phyloP scores from a whole-genome alignment of 2,888 invertebrate genomes.

The Leucophenga montana region DNA sequence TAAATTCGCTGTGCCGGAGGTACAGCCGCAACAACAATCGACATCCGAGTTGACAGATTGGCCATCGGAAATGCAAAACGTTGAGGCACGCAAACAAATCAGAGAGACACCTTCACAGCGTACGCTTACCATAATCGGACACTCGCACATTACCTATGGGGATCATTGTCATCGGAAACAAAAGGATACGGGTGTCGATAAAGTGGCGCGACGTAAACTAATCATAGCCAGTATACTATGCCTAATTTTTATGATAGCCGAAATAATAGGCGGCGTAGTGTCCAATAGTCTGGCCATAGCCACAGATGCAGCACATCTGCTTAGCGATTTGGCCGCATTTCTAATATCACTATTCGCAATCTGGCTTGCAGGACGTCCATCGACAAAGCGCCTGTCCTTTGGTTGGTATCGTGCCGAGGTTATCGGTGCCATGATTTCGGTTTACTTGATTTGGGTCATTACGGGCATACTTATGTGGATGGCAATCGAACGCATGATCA shows the following conservation, averaged over 20 bases:
- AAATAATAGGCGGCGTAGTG: constrained; percentile 48
- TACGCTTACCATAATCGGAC: constrained; percentile 49
- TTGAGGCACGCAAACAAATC: neutral
- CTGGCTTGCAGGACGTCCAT: constrained; percentile 43
- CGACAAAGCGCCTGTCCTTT: constrained; percentile 82
- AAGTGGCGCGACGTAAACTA: constrained; percentile 43
- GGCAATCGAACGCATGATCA: constrained; percentile 87
- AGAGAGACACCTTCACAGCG: constrained; percentile 34
- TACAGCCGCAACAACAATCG: too few species aligned
- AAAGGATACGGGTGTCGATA: constrained; percentile 36
- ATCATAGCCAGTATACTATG: constrained; percentile 51
- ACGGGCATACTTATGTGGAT: constrained; percentile 95
- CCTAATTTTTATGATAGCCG: constrained; percentile 45
- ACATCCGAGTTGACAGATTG: too few species aligned
- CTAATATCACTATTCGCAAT: constrained; percentile 53
- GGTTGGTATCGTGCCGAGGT: constrained; percentile 97
- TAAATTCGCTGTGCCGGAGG: too few species aligned
- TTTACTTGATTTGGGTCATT: constrained; percentile 96
- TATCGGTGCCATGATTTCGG: constrained; percentile 94
- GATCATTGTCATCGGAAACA: constrained; percentile 48
- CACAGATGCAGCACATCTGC: constrained; percentile 55
- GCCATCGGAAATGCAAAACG: too few species aligned
- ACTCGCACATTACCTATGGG: constrained; percentile 36
- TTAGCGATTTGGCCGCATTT: constrained; percentile 53
- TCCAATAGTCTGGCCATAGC: constrained; percentile 56